These are phyloP conservation scores for Bugulina stolonifera DNA, from an alignment of 2,888 invertebrate species.

Conservation along the genomic window DNA sequence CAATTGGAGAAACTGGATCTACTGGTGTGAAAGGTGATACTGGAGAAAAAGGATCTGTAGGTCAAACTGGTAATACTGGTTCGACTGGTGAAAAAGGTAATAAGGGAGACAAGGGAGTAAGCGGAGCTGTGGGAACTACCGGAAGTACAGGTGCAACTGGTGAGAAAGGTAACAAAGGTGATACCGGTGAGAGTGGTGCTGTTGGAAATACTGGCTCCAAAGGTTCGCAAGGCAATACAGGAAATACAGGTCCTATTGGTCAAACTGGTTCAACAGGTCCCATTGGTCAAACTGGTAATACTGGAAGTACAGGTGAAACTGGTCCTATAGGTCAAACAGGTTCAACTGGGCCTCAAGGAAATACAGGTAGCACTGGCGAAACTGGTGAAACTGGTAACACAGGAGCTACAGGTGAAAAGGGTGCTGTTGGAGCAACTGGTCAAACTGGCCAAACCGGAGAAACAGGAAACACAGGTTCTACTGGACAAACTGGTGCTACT, in stretches of 20 bases:
- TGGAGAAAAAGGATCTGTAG: constrained; percentile 20
- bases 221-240: not conserved
- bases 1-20: constrained; percentile 14
- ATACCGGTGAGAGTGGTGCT: constrained; percentile 1
- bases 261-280: not conserved
- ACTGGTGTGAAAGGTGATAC: constrained; percentile 22
- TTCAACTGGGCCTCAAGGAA: constrained; percentile 11
- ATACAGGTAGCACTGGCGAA: constrained; percentile 14
- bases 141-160: not conserved
- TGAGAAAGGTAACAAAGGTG: constrained; percentile 20
- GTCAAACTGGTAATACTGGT: constrained; percentile 17
- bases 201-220: constrained; percentile 2
- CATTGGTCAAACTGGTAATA: not conserved
- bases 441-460: not conserved
- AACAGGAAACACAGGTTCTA: constrained; percentile 28
- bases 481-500: constrained; percentile 27
- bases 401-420: constrained; percentile 23
- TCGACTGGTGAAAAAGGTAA: constrained; percentile 13
- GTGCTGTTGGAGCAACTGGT: constrained; percentile 14
- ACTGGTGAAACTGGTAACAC: constrained; percentile 25
- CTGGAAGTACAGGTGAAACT: constrained; percentile 12
- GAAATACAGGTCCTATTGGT: constrained; percentile 3
- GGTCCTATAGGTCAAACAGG: constrained; percentile 2
- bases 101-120: not conserved
- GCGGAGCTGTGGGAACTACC: not conserved